A percentile compares a stretch with the other conserved stretches of the same genome.
These are phyloP conservation scores for Liolophura sinensis DNA, from an alignment of 1,140 invertebrate genomes.

Conservation along the genomic window DNA sequence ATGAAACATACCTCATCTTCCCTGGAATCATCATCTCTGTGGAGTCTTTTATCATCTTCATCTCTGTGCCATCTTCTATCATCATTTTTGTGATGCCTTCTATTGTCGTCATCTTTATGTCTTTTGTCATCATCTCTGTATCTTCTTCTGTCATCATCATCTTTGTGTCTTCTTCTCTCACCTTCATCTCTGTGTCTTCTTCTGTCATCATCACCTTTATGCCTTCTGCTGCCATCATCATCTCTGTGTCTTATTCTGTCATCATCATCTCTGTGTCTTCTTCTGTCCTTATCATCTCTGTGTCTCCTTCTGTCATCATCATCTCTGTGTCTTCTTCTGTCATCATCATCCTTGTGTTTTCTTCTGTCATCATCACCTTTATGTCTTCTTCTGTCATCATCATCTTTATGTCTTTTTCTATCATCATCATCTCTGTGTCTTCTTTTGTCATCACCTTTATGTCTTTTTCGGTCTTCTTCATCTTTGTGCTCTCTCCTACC, in stretches of 20 bases:
- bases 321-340: conserved; percentile 6
- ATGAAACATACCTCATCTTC: neutral
- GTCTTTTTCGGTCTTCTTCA: conserved; percentile 16
- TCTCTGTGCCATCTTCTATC: conserved; percentile 15
- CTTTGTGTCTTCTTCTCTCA: neutral
- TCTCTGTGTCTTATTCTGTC: conserved; percentile 5
- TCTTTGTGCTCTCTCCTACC: conserved; percentile 14
- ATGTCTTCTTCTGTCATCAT: conserved; percentile 4
- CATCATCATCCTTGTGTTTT: conserved; percentile 19
- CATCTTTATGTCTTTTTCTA: neutral
- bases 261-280: conserved; percentile 10
- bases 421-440: conserved; percentile 8
- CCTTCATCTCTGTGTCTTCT: neutral
- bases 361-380: conserved; percentile 16
- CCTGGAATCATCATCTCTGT: no score
- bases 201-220: conserved; percentile 5
- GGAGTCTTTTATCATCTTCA: conserved; percentile 10
- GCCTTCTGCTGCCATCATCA: neutral
- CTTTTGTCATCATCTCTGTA: conserved; percentile 10
- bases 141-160: conserved; percentile 6
- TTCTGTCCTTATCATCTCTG: conserved; percentile 7
- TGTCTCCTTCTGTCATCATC: conserved; percentile 8
- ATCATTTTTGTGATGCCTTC: conserved; percentile 2
- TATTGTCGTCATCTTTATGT: conserved; percentile 15
- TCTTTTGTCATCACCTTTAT: conserved; percentile 10